Conservation (phyloP, 2,888 invertebrate genomes). For the Diploptera punctata region DNA sequence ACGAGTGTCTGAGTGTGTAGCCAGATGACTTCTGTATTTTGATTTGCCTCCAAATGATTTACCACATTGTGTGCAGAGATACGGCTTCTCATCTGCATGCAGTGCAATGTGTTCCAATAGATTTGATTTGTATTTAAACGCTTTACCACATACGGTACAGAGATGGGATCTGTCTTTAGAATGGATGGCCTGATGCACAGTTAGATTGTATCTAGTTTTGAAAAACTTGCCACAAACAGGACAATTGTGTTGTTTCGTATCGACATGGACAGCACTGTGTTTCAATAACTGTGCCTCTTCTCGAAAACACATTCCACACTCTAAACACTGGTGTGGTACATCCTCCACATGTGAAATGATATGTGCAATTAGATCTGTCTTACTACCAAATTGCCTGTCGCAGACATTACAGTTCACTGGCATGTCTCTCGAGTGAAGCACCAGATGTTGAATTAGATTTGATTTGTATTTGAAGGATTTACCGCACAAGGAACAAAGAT, state of each 20-base stretch:
- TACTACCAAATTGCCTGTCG: neutral
- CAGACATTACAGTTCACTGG: neutral
- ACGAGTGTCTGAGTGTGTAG: neutral
- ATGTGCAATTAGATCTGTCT: neutral
- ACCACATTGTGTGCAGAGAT: neutral
- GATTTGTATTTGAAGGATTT: conserved; percentile 21
- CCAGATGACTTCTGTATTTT: neutral
- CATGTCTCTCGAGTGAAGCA: neutral
- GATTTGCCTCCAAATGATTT: neutral
- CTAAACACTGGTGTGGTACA: neutral
- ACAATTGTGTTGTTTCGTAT: neutral
- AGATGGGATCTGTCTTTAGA: neutral
- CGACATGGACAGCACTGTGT: neutral
- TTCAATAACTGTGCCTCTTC: neutral
- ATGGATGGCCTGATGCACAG: conserved; percentile 6
- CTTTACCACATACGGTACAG: conserved; percentile 9
- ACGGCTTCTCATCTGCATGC: neutral
- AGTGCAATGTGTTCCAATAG: neutral
- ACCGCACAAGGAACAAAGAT: conserved; percentile 4
- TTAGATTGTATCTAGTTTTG: neutral
- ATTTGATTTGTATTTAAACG: conserved; percentile 15
- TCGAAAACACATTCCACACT: conserved; percentile 1
- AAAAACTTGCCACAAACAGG: neutral
- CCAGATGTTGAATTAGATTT: conserved; percentile 1
- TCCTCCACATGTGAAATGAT: neutral